Evolutionary conservation across 2,888 invertebrate genomes (phyloP).

Genomic region (Strigamia transsilvanica): DNA sequence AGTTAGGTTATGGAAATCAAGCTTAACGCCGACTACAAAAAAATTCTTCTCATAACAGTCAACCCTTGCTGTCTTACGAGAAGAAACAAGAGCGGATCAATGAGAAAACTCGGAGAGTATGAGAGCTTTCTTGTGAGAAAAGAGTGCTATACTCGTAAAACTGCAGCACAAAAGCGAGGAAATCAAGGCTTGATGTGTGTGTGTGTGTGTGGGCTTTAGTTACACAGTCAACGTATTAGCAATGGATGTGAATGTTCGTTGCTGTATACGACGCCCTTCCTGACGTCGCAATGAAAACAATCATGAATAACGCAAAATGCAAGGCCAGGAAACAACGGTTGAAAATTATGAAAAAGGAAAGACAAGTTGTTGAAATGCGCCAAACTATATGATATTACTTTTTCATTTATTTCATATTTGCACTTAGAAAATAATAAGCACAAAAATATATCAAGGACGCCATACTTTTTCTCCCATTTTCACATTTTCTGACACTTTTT

Average conservation of each 20-base stretch:
- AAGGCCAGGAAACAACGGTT: background rate
- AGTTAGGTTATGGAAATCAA: conserved; percentile 4
- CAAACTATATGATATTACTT: background rate
- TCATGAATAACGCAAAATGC: background rate
- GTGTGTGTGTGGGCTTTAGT: background rate
- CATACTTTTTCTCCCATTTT: background rate
- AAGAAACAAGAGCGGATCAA: conserved; percentile 32
- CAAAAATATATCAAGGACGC: background rate
- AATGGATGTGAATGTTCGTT: conserved; percentile 10
- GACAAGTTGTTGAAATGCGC: background rate
- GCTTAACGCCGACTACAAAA: background rate
- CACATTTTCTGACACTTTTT: conserved; percentile 19
- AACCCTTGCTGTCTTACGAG: background rate
- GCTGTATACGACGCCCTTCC: background rate
- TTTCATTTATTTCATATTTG: background rate
- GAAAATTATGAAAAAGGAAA: background rate
- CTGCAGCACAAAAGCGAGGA: conserved; percentile 17
- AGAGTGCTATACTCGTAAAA: conserved; percentile 22
- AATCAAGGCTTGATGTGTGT: conserved; percentile 34
- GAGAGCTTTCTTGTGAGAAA: conserved; percentile 35
- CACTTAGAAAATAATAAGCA: background rate
- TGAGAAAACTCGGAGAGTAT: conserved; percentile 18
- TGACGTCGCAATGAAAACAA: conserved; percentile 23
- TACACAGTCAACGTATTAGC: conserved; percentile 16
- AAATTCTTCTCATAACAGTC: background rate